phyloP scores from a whole-genome alignment of 2,113 vertebrate species.

The Neodontobutis hainanensis region DNA sequence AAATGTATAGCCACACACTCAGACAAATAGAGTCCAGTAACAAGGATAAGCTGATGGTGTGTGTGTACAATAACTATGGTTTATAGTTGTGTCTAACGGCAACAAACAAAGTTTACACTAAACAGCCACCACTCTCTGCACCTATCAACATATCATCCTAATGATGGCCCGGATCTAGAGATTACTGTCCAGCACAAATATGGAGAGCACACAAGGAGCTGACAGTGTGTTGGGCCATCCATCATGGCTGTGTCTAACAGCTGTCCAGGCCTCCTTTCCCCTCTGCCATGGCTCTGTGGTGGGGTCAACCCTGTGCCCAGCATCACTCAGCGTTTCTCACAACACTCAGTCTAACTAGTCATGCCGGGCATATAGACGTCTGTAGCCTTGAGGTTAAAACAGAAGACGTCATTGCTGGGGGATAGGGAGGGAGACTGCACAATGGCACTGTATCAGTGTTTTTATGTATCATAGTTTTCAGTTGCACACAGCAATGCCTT shows the following conservation, averaged over 20 bases:
- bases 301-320: slow-evolving; percentile 48
- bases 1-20: slow-evolving; percentile 2
- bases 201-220: slow-evolving; percentile 35
- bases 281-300: slow-evolving; percentile 19
- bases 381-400: slow-evolving; percentile 3
- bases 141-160: slow-evolving; percentile 30
- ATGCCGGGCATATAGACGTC: background rate
- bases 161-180: slow-evolving; percentile 41
- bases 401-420: too few relatives aligned
- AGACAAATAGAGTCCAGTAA: slow-evolving; percentile 28
- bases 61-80: background rate
- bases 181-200: slow-evolving; percentile 43
- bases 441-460: too few relatives aligned
- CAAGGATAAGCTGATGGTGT: slow-evolving; percentile 19
- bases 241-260: slow-evolving; percentile 64
- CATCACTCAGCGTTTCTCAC: slow-evolving; percentile 43
- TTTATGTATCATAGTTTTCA: too few relatives aligned
- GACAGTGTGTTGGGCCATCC: slow-evolving; percentile 36
- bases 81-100: slow-evolving; percentile 12
- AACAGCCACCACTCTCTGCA: slow-evolving; percentile 10
- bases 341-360: slow-evolving; percentile 18
- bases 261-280: slow-evolving; percentile 45
- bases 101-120: slow-evolving; percentile 39
- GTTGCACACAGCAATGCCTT: background rate
- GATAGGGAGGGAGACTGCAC: too few relatives aligned